A percentile compares a stretch with the other conserved stretches of the same genome.
phyloP scores from a whole-genome alignment of 2,797 vertebrate species.

The Anguilla marmorata region DNA sequence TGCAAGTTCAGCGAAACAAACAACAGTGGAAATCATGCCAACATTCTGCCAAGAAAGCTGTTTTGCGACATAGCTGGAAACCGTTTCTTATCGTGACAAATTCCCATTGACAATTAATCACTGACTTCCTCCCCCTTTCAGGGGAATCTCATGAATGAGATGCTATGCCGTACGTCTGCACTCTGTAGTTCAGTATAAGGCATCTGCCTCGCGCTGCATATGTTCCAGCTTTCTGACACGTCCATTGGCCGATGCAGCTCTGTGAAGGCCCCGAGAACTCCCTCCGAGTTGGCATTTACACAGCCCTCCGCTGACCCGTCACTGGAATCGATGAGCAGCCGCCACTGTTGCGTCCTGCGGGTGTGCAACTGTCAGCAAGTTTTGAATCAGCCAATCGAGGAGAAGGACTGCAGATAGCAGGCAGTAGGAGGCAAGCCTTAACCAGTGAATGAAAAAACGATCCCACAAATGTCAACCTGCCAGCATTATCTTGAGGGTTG shows the following conservation, averaged over 20 bases:
- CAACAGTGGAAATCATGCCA: too few relatives aligned
- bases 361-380: not conserved
- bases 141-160: too few relatives aligned
- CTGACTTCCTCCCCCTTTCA: too few relatives aligned
- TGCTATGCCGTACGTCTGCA: not conserved
- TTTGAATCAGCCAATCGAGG: conserved; percentile 43
- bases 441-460: not conserved
- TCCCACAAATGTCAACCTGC: not conserved
- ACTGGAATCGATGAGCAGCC: conserved; percentile 47
- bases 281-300: conserved; percentile 16
- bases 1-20: too few relatives aligned
- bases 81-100: too few relatives aligned
- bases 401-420: not conserved
- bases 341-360: conserved; percentile 32
- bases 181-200: not conserved
- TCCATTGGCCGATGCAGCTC: not conserved
- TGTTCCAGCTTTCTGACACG: not conserved
- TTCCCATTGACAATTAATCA: too few relatives aligned
- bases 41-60: too few relatives aligned
- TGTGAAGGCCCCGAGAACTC: not conserved
- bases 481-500: not conserved
- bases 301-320: conserved; percentile 27
- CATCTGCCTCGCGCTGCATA: not conserved
- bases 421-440: not conserved
- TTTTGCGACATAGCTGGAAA: too few relatives aligned